Evolutionary conservation across 2,888 invertebrate species (phyloP).

Genomic region (Xylophagus ater): DNA sequence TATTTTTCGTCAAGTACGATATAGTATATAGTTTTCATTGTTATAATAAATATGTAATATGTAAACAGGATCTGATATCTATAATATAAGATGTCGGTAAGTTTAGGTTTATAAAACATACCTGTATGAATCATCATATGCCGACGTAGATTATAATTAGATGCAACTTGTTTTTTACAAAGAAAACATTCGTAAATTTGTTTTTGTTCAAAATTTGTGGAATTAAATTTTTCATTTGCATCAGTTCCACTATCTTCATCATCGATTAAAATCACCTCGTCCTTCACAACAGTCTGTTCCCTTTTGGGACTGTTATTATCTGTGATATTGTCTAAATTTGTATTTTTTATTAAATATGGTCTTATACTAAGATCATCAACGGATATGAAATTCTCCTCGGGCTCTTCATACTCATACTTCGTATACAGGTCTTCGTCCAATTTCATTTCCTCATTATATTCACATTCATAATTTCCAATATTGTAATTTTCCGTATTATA

Average conservation of each 20-base stretch:
- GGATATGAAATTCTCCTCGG: slow-evolving; percentile 35
- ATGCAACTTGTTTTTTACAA: slow-evolving; percentile 36
- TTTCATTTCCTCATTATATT: too few species aligned
- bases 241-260: slow-evolving; percentile 19
- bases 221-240: slow-evolving; percentile 23
- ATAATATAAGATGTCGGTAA: too few species aligned
- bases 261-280: slow-evolving; percentile 4
- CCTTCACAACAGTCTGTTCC: neutral
- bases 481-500: too few species aligned
- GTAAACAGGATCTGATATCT: too few species aligned
- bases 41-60: neutral
- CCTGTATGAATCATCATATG: slow-evolving; percentile 40
- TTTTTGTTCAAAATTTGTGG: slow-evolving; percentile 27
- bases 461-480: too few species aligned
- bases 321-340: slow-evolving; percentile 6
- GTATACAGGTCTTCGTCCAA: too few species aligned
- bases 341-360: slow-evolving; percentile 25
- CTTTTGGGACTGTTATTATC: slow-evolving; percentile 1
- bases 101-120: too few species aligned
- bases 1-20: neutral
- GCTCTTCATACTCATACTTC: slow-evolving; percentile 27
- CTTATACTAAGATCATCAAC: slow-evolving; percentile 36
- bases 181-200: slow-evolving; percentile 31
- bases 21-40: neutral
- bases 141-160: slow-evolving; percentile 35